Base-by-base conservation (phyloP, 2,113 vertebrate species). In the Takifugu bimaculatus region DNA sequence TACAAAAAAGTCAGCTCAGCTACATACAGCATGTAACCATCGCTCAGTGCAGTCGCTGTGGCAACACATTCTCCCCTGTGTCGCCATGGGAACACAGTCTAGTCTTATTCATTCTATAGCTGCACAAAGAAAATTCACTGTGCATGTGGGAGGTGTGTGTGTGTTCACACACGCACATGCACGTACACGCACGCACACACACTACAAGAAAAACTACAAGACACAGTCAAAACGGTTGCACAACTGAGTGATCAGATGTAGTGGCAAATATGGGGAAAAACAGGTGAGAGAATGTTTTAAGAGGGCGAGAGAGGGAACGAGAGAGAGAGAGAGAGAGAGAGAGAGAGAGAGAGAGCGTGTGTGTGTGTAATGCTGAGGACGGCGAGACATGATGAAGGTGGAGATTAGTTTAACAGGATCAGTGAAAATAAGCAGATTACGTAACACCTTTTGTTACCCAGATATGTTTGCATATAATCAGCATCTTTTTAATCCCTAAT, bases 21-120 rank as follows among this genome's bases (percentile, higher is more conserved):
- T 2, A 61, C 74, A 76, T 76, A 39, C 35, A 39, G 35, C 35
- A 69, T 55, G 65, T 79, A 73, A 66, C 49, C 56, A 52, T 78
- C 74, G 53, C 26, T 74, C 48, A 50, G 70, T 77, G 76, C 83
- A 67, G 80, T 82, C 65, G 74, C 78, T 50, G 61, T 86, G 84
- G 85, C 74, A 86, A 86, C 87, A 69, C 74, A 57, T 65, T 81
- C 82, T 83, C 67, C 35, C 63, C 70, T 58, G 68, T 80, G 90
- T 91, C 78, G 51, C 78, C 88, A 92, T 89, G 87, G 89, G 70
- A 83, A 90, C 88, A 60, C 59, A 39, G 68, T 32, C 55, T 26
- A 54, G 61, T 65, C 80, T 78, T 77, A 78, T 82, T 79, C 77
- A 55, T 50, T 73, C 44, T 56, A 60, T 65, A 77, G 43, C 59